Evolutionary conservation across 2,113 vertebrate genomes (phyloP).

Genomic region (Cinclus mexicanus): DNA sequence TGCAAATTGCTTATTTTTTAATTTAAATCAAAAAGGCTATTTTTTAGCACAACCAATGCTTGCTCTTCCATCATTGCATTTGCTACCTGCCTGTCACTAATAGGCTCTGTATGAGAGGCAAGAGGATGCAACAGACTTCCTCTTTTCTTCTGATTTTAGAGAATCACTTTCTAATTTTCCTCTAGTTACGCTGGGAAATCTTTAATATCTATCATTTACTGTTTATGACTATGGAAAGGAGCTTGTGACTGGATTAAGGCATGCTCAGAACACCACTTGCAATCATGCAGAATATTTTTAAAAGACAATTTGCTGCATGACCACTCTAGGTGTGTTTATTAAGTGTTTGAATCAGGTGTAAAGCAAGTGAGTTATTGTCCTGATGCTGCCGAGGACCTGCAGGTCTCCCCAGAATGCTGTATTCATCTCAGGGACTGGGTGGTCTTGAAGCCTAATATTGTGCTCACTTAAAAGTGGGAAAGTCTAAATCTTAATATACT

Average conservation of each 20-base stretch:
- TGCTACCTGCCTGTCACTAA: neutral
- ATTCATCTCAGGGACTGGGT: neutral
- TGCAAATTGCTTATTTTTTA: slow-evolving; percentile 27
- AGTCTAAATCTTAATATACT: neutral
- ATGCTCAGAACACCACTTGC: neutral
- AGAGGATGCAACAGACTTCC: neutral
- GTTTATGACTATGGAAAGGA: neutral
- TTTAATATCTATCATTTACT: neutral
- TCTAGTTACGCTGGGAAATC: neutral
- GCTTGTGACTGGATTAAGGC: neutral
- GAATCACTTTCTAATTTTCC: neutral
- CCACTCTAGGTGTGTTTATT: neutral
- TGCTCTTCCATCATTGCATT: neutral
- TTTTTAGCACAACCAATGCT: neutral
- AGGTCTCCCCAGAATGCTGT: neutral
- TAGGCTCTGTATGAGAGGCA: neutral
- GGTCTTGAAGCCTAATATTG: neutral
- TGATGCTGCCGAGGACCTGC: neutral
- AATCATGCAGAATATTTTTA: neutral
- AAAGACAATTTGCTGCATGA: neutral
- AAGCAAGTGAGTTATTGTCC: neutral
- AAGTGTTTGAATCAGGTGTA: neutral
- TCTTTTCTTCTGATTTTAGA: neutral
- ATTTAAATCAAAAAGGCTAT: neutral
- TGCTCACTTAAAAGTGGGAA: neutral